phyloP scores from a whole-genome alignment of 2,888 invertebrate genomes.

The Ormyrus rosae region DNA sequence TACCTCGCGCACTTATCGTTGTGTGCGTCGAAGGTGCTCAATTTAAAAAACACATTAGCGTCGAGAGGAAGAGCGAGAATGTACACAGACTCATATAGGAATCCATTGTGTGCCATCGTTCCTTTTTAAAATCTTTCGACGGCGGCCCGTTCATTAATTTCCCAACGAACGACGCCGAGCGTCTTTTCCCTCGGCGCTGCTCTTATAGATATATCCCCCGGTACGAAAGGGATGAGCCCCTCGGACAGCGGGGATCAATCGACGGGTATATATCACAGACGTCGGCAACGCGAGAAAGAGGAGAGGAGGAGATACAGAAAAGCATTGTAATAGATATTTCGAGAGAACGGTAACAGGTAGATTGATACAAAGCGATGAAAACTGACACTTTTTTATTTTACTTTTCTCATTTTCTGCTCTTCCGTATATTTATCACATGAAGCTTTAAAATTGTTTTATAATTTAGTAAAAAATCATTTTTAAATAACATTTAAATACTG shows the following conservation, averaged over 20 bases:
- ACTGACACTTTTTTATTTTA: slow-evolving; percentile 19
- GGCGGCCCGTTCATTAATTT: slow-evolving; percentile 46
- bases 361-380: slow-evolving; percentile 25
- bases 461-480: too few relatives aligned
- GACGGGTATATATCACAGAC: slow-evolving; percentile 36
- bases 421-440: too few relatives aligned
- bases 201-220: not conserved
- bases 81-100: too few relatives aligned
- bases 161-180: slow-evolving; percentile 19
- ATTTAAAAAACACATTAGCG: slow-evolving; percentile 31
- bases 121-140: slow-evolving; percentile 46
- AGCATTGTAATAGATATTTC: slow-evolving; percentile 47
- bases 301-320: slow-evolving; percentile 1
- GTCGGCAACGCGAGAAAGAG: slow-evolving; percentile 5
- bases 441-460: too few relatives aligned
- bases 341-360: slow-evolving; percentile 31
- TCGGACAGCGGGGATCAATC: slow-evolving; percentile 44
- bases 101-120: slow-evolving; percentile 9
- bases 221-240: slow-evolving; percentile 38
- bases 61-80: not conserved
- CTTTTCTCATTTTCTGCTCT: too few relatives aligned
- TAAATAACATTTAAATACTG: too few relatives aligned
- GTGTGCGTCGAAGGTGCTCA: not conserved
- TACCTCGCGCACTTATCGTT: too few relatives aligned
- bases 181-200: slow-evolving; percentile 21